A percentile compares a stretch with the other conserved stretches of the same genome.
These are phyloP conservation scores for Sebastes matsubarae DNA, from an alignment of 2,797 vertebrate genomes.

Conservation along the genomic window DNA sequence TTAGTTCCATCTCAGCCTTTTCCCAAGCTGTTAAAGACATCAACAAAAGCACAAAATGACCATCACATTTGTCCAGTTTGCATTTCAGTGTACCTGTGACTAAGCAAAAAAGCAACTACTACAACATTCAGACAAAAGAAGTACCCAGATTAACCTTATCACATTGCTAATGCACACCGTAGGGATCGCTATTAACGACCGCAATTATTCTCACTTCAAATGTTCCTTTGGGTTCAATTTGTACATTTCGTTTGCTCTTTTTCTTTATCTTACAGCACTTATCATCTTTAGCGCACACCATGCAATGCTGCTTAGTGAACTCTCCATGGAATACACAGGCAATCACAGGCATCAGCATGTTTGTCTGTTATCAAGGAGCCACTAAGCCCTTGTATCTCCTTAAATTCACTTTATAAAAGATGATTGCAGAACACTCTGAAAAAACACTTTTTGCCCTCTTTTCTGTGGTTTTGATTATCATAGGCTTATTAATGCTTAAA, in stretches of 20 bases:
- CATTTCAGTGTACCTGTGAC: slow-evolving; percentile 20
- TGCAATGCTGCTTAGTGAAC: neutral
- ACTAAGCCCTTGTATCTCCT: slow-evolving; percentile 6
- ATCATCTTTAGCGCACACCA: slow-evolving; percentile 5
- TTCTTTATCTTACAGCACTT: slow-evolving; percentile 23
- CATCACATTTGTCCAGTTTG: neutral
- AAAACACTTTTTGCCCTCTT: neutral
- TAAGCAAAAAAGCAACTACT: neutral
- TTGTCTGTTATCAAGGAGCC: slow-evolving; percentile 20
- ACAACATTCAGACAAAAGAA: slow-evolving; percentile 10
- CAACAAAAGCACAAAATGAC: too few species aligned
- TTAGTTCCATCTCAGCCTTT: too few species aligned
- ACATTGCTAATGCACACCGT: neutral
- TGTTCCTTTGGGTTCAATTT: slow-evolving; percentile 13
- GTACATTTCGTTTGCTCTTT: slow-evolving; percentile 26
- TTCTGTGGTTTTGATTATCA: neutral
- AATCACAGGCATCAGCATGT: slow-evolving; percentile 5
- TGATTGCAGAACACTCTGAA: neutral
- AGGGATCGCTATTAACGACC: neutral
- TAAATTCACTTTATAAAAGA: slow-evolving; percentile 14
- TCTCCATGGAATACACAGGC: slow-evolving; percentile 4
- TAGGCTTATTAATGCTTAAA: neutral
- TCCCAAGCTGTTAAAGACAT: too few species aligned
- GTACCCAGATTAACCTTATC: slow-evolving; percentile 9
- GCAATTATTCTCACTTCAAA: neutral